Evolutionary conservation across 1,140 invertebrate genomes (phyloP), one percentile per base, ranked within the genome.

Genomic region (Phocides pigmalion): DNA sequence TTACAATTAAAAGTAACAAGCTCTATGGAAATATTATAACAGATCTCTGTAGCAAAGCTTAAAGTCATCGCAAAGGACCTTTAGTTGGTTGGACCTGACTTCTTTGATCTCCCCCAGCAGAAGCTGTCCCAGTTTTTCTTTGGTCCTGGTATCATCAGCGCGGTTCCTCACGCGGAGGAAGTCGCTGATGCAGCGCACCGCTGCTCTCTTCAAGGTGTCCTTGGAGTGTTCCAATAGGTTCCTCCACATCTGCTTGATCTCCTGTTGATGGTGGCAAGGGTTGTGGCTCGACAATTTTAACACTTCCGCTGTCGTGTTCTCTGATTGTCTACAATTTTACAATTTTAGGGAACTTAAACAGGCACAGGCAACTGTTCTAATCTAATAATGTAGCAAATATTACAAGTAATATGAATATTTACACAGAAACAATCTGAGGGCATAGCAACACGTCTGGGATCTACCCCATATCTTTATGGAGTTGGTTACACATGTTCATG

Each of bases 61-160:
- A 32, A 68, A 77, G 6, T 51, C 50, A 97, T 74, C 66, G 20
- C 75, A 78, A 1, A 74, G 61, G 16, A 68, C n/a, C 25, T 51
- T 39, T 8, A 72, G 41, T 37, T 72, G 68, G 5, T 70, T 64
- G 25, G 59, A 51, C 12, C 46, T 53, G 1, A 71, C 37, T 11
- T 68, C 67, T n/a, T 19, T 35, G 2, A 78, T 17, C 61, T 71
- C 68, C n/a, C 22, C 6, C 8, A 19, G 28, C 4, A 75, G 41
- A 17, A 64, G 47, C 46, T 62, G 25, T 0, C 19, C 44, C 6
- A 74, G 12, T 12, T 46, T 64, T 6, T 28, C 35, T 9, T 62
- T 50, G 4, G 41, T 25, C 15, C 35, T 25, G 11, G 65, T 28
- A 12, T 63, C 68, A 1, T 19, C 20, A n/a, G 44, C 32, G 12